Evolutionary conservation across 2,797 vertebrate genomes (phyloP), one percentile per base, ranked within the genome.

Genomic region (Myioborus miniatus): DNA sequence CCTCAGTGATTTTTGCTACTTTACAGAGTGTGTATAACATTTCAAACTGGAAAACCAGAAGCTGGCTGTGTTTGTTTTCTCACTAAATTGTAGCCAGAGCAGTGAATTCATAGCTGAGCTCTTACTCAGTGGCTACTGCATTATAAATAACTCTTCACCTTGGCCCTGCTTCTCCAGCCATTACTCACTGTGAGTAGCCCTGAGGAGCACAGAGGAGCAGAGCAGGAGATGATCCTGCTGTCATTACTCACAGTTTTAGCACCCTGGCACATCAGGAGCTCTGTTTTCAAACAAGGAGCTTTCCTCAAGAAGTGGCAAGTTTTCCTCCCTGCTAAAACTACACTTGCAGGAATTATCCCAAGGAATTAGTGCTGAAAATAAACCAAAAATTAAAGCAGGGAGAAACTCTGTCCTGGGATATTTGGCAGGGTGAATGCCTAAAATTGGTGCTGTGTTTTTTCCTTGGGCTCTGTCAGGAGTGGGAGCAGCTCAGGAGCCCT

Each of bases 101-200:
- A 94, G 87, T 90, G 92, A 94, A 95, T 95, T 94, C 96, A 85
- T 94, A 93, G 86, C 90, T 77, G 22, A 94, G 85, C 12, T 6
- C 80, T 94, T 94, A 94, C 80, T 96, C 94, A 88, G 75, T 91
- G 94, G 92, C 92, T 91, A 87, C 95, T 83, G 63, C 74, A 77
- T 94, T 95, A 94, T 95, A 97, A 97, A 94, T 94, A 97, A 91
- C 96, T 75, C 56, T 78, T 69, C 91, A 84, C 85, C 91, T 91
- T 93, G 94, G 87, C 93, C 91, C 91, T 79, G 70, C 39, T 94
- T 87, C 89, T 94, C 29, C 68, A 67, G 77, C 69, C 52, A 12
- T 93, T 96, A 72, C 37, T 94, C 94, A 84, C 91, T 72, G 80
- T 27, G 89, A 79, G 77, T 67, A 77, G 67, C 17, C 65, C 83